Percentiles rank a stretch among this genome's conserved stretches.
phyloP scores from a whole-genome alignment of 2,888 invertebrate species.

The Halictus ligatus region DNA sequence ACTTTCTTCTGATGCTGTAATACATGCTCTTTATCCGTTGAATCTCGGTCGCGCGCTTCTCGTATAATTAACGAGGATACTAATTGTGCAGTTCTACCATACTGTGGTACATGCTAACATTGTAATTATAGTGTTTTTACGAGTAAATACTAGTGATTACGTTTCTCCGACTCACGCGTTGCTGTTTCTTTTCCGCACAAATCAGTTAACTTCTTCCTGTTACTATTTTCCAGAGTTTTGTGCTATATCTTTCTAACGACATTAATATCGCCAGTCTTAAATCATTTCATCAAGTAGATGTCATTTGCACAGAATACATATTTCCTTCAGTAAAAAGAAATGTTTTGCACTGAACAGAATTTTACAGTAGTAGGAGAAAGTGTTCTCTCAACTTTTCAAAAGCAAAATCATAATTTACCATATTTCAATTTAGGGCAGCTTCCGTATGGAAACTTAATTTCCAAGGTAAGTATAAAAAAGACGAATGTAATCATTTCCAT shows the following conservation, averaged over 20 bases:
- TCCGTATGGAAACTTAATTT: too few relatives aligned
- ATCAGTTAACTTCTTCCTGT: conserved; percentile 17
- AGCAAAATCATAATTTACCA: too few relatives aligned
- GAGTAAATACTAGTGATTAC: conserved; percentile 31
- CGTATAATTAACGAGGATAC: conserved; percentile 50
- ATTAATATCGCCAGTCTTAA: not conserved
- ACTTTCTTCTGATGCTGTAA: conserved; percentile 55
- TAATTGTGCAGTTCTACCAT: conserved; percentile 41
- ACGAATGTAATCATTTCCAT: too few relatives aligned
- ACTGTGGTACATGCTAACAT: conserved; percentile 14
- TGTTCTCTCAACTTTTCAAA: too few relatives aligned
- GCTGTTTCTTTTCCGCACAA: not conserved
- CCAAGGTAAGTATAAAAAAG: too few relatives aligned
- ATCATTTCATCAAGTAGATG: not conserved
- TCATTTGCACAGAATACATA: too few relatives aligned
- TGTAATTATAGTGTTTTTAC: conserved; percentile 44
- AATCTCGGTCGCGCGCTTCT: conserved; percentile 58
- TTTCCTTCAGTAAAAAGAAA: too few relatives aligned
- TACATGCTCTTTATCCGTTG: conserved; percentile 58
- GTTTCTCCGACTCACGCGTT: not conserved
- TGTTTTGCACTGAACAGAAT: too few relatives aligned
- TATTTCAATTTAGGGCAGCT: too few relatives aligned
- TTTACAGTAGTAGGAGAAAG: too few relatives aligned
- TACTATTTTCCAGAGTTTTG: not conserved
- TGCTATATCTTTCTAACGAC: not conserved